phyloP scores from a whole-genome alignment of 2,113 vertebrate genomes.

The Pteronura brasiliensis region DNA sequence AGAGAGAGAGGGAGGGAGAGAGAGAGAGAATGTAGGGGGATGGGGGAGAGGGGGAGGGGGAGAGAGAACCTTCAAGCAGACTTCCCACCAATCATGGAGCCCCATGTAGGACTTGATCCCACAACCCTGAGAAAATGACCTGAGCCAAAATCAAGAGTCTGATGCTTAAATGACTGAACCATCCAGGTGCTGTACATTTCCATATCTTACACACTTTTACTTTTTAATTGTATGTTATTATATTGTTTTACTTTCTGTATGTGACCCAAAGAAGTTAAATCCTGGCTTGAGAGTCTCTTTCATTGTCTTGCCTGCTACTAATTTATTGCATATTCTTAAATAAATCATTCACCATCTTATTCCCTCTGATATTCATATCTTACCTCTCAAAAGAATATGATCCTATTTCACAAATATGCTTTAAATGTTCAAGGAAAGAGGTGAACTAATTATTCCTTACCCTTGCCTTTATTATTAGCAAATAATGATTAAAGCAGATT shows the following conservation, averaged over 20 bases:
- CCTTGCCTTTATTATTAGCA: constrained; percentile 23
- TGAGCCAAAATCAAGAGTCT: neutral
- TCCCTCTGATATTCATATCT: neutral
- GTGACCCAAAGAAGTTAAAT: neutral
- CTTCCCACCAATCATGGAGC: neutral
- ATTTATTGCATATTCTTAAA: constrained; percentile 6
- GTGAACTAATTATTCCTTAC: neutral
- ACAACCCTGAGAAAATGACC: neutral
- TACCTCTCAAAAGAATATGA: neutral
- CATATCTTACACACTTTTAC: neutral
- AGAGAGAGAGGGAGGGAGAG: neutral
- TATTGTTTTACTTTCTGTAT: neutral
- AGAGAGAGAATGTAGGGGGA: neutral
- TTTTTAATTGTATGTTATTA: neutral
- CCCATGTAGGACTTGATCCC: too few relatives aligned
- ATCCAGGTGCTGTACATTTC: neutral
- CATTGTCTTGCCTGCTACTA: neutral
- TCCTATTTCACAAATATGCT: neutral
- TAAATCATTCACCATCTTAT: neutral
- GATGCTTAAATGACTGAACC: neutral
- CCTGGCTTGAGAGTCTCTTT: neutral
- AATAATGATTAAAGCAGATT: constrained; percentile 15
- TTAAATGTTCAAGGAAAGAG: neutral
- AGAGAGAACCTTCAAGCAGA: neutral
- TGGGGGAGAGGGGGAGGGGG: too few relatives aligned